Evolutionary conservation across 2,888 invertebrate species (phyloP).

Genomic region (Brenthis ino): DNA sequence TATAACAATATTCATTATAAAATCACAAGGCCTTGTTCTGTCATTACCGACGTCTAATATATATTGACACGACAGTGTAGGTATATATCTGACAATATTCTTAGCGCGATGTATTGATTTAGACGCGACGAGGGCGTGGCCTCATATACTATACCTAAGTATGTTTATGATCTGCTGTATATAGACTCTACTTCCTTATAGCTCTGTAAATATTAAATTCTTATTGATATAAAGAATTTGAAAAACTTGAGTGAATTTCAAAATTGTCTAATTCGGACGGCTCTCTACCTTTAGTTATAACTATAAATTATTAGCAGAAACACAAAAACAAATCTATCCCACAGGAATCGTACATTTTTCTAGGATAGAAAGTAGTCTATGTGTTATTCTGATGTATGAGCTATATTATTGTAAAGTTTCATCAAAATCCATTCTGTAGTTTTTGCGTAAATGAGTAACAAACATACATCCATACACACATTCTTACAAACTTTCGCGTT

Average conservation of each 20-base stretch:
- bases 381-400: no score
- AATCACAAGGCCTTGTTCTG: not conserved
- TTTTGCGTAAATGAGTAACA: no score
- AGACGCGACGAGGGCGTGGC: slow-evolving; percentile 33
- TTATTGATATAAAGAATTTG: not conserved
- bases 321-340: no score
- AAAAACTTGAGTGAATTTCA: not conserved
- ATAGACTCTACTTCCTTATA: not conserved
- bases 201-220: not conserved
- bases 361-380: no score
- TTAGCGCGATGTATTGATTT: slow-evolving; percentile 30
- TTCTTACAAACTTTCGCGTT: no score
- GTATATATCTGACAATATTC: slow-evolving; percentile 1
- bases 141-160: slow-evolving; percentile 7
- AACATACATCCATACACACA: no score
- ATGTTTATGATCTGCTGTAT: not conserved
- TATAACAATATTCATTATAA: not conserved
- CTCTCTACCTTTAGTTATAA: not conserved
- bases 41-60: not conserved
- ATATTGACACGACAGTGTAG: not conserved
- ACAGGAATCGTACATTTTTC: no score
- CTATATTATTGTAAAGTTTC: no score
- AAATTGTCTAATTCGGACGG: not conserved
- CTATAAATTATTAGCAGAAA: no score
- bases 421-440: no score